These are phyloP conservation scores for Regulus satrapa DNA, from an alignment of 2,113 vertebrate genomes.

Conservation along the genomic window DNA sequence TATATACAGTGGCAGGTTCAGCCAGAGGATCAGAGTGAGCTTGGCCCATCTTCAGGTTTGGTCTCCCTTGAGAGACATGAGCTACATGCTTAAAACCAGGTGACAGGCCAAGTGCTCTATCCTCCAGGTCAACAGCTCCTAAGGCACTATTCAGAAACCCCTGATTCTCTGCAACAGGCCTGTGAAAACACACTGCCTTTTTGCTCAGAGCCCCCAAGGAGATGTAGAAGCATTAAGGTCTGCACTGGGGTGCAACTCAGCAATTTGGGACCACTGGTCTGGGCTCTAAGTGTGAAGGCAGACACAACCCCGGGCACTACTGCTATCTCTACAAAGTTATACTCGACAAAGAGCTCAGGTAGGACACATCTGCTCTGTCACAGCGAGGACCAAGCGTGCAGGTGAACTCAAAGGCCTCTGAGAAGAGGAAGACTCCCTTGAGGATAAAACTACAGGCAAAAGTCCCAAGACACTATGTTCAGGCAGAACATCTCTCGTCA, in stretches of 20 bases:
- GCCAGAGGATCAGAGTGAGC: neutral
- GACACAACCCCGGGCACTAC: neutral
- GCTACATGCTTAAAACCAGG: neutral
- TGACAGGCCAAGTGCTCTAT: neutral
- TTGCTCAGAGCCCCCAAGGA: neutral
- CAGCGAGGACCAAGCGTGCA: neutral
- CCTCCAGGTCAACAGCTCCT: neutral
- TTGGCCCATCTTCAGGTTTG: neutral
- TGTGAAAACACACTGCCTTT: neutral
- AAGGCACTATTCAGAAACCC: neutral
- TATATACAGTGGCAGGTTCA: neutral
- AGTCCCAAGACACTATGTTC: neutral
- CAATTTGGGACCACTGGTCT: neutral
- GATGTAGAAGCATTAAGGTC: neutral
- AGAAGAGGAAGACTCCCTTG: neutral
- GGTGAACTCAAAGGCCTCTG: neutral
- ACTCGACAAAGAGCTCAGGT: neutral
- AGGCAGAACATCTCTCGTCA: neutral
- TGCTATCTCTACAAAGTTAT: neutral
- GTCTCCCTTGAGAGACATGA: neutral
- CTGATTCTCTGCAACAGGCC: neutral
- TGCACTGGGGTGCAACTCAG: neutral
- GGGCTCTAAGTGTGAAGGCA: neutral
- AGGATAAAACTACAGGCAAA: neutral
- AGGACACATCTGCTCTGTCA: rapidly evolving